Evolutionary conservation across 53 echinoderm and acorn worm species (phyloP).

Genomic region (Patiria pectinifera): DNA sequence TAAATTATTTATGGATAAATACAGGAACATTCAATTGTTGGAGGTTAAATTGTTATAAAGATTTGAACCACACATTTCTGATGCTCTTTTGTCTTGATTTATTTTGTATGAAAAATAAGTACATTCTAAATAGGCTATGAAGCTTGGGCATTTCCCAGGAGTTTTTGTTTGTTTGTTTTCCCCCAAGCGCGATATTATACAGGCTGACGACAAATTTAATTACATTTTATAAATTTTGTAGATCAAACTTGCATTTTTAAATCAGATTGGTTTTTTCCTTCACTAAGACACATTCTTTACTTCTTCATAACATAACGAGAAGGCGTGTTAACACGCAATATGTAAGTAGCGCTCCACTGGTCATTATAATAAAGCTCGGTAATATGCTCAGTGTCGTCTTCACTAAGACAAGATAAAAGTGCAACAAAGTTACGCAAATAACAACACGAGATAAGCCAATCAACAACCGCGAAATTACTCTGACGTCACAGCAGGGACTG

Average conservation of each 20-base stretch:
- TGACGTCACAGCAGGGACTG: conserved; percentile 49
- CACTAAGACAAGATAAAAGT: conserved; percentile 27
- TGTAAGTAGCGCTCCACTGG: not conserved
- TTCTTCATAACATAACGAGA: not conserved
- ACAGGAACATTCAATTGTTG: too few relatives aligned
- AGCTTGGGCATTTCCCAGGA: too few relatives aligned
- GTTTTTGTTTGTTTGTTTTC: too few relatives aligned
- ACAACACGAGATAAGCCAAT: conserved; percentile 61
- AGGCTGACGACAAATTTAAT: too few relatives aligned
- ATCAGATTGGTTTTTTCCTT: not conserved
- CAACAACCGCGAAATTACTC: conserved; percentile 67
- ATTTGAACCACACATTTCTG: too few relatives aligned
- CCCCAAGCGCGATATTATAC: too few relatives aligned
- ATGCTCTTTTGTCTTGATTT: too few relatives aligned
- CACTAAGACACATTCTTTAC: too few relatives aligned
- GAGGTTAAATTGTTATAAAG: too few relatives aligned
- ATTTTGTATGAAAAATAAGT: not conserved
- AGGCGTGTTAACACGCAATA: not conserved
- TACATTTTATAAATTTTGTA: too few relatives aligned
- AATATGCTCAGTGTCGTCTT: not conserved
- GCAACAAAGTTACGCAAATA: conserved; percentile 37
- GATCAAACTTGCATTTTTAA: not conserved
- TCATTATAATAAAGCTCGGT: not conserved
- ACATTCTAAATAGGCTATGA: too few relatives aligned
- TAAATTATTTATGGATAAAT: too few relatives aligned